These are phyloP conservation scores for Isaurus tuberculatus DNA, from an alignment of 92 coral and sea anemone genomes.

Conservation along the genomic window DNA sequence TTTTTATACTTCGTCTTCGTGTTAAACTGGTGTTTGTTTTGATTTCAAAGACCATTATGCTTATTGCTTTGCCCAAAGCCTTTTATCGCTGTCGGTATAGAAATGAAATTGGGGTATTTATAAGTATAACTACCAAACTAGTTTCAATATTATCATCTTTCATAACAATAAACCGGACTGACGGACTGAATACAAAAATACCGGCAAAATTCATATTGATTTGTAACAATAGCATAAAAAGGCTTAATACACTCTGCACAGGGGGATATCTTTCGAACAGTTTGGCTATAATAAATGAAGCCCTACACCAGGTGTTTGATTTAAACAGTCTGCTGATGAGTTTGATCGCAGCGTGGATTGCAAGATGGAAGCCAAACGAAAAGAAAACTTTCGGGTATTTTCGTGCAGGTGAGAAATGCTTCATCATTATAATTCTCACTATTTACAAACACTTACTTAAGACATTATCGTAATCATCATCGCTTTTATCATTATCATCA, in stretches of 20 bases:
- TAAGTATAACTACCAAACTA: too few relatives aligned
- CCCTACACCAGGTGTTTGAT: constrained; percentile 85
- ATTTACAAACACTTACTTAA: neutral
- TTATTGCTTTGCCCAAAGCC: too few relatives aligned
- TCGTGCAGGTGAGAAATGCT: constrained; percentile 70
- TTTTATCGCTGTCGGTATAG: too few relatives aligned
- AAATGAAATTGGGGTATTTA: too few relatives aligned
- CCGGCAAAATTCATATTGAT: too few relatives aligned
- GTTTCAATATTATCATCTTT: too few relatives aligned
- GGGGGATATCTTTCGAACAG: constrained; percentile 87
- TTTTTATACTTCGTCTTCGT: too few relatives aligned
- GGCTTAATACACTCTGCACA: neutral
- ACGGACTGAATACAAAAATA: too few relatives aligned
- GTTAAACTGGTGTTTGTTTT: too few relatives aligned
- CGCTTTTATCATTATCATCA: neutral
- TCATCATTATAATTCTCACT: neutral
- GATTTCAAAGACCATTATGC: too few relatives aligned
- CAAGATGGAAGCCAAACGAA: constrained; percentile 83
- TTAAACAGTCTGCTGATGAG: constrained; percentile 80
- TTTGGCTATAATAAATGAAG: constrained; percentile 81
- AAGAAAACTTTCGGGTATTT: constrained; percentile 81
- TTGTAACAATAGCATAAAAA: neutral
- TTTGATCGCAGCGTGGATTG: constrained; percentile 82
- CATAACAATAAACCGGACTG: too few relatives aligned
- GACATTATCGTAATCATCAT: neutral